Percentiles rank a stretch among this genome's conserved stretches.
phyloP scores from a whole-genome alignment of 2,113 vertebrate genomes.

The Archocentrus centrarchus region DNA sequence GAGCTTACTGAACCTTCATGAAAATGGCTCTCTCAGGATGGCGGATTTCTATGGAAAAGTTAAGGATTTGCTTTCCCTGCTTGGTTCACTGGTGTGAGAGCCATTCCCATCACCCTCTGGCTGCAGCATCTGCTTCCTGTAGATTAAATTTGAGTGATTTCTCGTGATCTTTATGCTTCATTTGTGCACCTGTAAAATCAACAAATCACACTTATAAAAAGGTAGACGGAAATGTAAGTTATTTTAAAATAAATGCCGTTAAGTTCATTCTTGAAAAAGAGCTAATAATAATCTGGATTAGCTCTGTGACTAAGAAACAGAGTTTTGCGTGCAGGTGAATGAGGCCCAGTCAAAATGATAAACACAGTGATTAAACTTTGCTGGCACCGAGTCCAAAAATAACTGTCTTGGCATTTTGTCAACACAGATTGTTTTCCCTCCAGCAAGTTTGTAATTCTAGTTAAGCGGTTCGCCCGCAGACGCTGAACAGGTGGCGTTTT shows the following conservation, averaged over 20 bases:
- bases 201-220: background rate
- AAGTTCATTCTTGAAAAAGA: background rate
- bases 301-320: background rate
- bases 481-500: slow-evolving; percentile 49
- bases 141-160: background rate
- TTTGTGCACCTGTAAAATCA: background rate
- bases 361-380: background rate
- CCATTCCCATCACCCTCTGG: background rate
- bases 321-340: background rate
- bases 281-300: background rate
- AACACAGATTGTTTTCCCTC: background rate
- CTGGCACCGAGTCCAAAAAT: background rate
- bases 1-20: slow-evolving; percentile 33
- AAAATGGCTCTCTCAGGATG: slow-evolving; percentile 27
- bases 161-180: background rate
- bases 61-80: background rate
- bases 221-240: background rate
- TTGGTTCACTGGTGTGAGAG: background rate
- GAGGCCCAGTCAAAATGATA: background rate
- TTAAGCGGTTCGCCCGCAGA: background rate
- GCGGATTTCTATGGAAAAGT: background rate
- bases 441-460: background rate
- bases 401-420: background rate
- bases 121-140: background rate
- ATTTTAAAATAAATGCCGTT: background rate